phyloP scores from a whole-genome alignment of 2,888 invertebrate species.

The Pachycephus smyrnensis region DNA sequence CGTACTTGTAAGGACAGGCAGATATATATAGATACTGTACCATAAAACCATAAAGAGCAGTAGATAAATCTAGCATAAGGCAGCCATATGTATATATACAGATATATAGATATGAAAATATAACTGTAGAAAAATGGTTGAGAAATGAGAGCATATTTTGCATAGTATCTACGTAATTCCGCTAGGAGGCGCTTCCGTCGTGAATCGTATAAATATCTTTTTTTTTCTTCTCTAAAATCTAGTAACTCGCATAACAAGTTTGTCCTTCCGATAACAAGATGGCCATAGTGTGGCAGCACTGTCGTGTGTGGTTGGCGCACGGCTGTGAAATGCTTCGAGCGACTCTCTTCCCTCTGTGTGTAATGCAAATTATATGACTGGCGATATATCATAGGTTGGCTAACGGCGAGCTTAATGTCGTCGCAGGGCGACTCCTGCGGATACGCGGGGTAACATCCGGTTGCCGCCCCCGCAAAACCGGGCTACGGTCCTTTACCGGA shows the following conservation, averaged over 20 bases:
- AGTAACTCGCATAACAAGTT: neutral
- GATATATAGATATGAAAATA: neutral
- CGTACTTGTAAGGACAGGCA: neutral
- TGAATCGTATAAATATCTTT: neutral
- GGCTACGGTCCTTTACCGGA: slow-evolving; percentile 9
- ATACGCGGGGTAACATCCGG: slow-evolving; percentile 38
- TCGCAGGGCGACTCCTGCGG: slow-evolving; percentile 27
- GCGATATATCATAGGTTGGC: slow-evolving; percentile 19
- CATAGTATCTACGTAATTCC: neutral
- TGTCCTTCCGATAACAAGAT: neutral
- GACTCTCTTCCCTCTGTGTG: slow-evolving; percentile 11
- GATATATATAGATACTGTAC: no score
- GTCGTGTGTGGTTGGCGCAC: neutral
- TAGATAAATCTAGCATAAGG: neutral
- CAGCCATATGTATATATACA: neutral
- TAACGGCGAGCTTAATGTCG: slow-evolving; percentile 25
- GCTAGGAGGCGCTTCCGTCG: neutral
- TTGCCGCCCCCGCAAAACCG: slow-evolving; percentile 36
- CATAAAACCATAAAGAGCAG: neutral
- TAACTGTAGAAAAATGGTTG: no score
- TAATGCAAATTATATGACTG: slow-evolving; percentile 30
- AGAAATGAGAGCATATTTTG: neutral
- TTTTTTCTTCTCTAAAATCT: neutral
- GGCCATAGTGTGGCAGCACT: neutral
- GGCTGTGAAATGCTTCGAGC: neutral